These are phyloP conservation scores for Rutilus rutilus DNA, from an alignment of 2,113 vertebrate genomes.

Conservation along the genomic window DNA sequence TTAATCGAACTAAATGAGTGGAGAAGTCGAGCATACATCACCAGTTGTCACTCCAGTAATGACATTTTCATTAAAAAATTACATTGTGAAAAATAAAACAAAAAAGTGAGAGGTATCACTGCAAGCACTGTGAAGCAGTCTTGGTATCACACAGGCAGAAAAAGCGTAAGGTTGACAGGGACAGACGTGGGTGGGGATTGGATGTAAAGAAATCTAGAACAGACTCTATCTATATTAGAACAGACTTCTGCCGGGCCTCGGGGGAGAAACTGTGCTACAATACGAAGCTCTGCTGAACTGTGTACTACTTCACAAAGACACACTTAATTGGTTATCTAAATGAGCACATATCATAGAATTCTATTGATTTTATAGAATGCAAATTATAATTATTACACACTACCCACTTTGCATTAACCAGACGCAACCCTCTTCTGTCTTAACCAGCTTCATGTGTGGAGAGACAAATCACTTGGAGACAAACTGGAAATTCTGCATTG, in stretches of 20 bases:
- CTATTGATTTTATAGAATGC: background rate
- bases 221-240: background rate
- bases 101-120: background rate
- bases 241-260: background rate
- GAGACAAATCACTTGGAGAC: background rate
- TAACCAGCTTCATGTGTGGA: background rate
- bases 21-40: background rate
- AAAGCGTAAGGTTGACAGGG: background rate
- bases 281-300: background rate
- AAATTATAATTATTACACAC: background rate
- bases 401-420: background rate
- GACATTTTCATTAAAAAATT: background rate
- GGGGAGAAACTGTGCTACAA: background rate
- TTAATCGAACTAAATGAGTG: background rate
- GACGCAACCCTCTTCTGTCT: background rate
- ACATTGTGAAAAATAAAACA: background rate
- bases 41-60: background rate
- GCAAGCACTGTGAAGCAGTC: background rate
- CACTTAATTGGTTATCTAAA: background rate
- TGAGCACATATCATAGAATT: background rate
- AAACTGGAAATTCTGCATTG: background rate
- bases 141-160: background rate
- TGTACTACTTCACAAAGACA: background rate
- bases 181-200: background rate
- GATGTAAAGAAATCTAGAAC: background rate